Base-by-base conservation (phyloP, 2,888 invertebrate species). In the Melanotus villosus region DNA sequence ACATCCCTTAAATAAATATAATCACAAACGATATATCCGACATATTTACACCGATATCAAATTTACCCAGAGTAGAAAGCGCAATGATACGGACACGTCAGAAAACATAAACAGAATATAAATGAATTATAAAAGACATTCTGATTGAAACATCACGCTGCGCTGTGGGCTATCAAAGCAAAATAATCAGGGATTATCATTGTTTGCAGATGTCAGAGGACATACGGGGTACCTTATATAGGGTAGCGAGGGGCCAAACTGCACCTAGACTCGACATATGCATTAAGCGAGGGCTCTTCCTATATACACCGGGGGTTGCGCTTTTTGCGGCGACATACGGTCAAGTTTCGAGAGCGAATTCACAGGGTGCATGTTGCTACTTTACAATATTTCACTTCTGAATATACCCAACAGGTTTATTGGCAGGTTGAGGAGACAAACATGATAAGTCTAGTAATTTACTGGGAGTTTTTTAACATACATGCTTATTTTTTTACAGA, bases 181-280 rank as follows among this genome's bases (percentile, higher is more conserved):
- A 82, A 83, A 82, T 83, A 83, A 83, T 83, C 82, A 78, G 78
- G 82, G 83, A 82, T 83, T 83, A 83, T 81, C 82, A 83, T 84
- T 84, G 84, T 84, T 84, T 83, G 84, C 84, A 84, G 82, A 84
- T 84, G 84, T 84, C 83, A 80, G 78, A 70, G 76, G 73, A 74
- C 73, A 73, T 72, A 72, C 75, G 70, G 68, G 65, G 70, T 73
- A 73, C 54, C 58, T 68, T 65, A 63, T 63, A 65, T 52, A 18
- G 68, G 65, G 65, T 68, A 57, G 65, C 52, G 56, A 68, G 36
- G 71, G 62, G 70, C 64, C n/a, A n/a, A 65, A 68, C 64, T 65
- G 67, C 56, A 71, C 71, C 73, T 73, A 73, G 56, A 65, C 65
- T 66, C 62, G 71, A 73, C 75, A 75, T 76, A 68, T 75, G 75